phyloP scores from a whole-genome alignment of 2,113 vertebrate species.

The Casuarius casuarius region DNA sequence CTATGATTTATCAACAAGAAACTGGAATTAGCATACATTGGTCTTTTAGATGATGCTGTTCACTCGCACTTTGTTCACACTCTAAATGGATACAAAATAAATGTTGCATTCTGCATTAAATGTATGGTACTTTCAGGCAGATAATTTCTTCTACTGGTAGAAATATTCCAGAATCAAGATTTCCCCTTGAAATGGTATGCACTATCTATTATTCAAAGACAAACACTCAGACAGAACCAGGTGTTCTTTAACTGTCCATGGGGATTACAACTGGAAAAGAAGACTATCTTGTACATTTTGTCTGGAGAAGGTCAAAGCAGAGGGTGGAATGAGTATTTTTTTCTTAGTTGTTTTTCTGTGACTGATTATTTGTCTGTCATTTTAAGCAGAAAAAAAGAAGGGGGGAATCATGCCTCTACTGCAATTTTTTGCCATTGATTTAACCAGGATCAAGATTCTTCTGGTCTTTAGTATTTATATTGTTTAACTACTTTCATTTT shows the following conservation, averaged over 20 bases:
- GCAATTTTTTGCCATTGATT: neutral
- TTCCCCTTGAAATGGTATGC: neutral
- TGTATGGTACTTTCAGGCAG: neutral
- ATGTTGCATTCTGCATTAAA: neutral
- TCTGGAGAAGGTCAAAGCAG: neutral
- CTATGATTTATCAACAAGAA: neutral
- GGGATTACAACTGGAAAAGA: neutral
- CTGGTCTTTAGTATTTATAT: neutral
- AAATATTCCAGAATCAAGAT: neutral
- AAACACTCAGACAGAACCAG: neutral
- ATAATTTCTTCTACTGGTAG: neutral
- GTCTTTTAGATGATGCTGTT: neutral
- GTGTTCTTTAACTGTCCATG: neutral
- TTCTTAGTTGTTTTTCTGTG: neutral
- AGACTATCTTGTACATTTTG: neutral
- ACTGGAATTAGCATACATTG: neutral
- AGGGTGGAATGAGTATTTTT: neutral
- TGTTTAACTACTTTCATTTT: neutral
- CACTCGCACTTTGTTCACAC: neutral
- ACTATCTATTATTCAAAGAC: constrained; percentile 2
- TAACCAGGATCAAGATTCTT: neutral
- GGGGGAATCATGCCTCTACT: rapidly evolving
- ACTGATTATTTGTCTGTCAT: neutral
- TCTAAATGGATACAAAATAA: neutral
- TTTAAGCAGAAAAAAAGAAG: neutral